Evolutionary conservation across 2,888 invertebrate species (phyloP), one percentile per base, ranked within the genome.

Genomic region (Tubulanus polymorphus): DNA sequence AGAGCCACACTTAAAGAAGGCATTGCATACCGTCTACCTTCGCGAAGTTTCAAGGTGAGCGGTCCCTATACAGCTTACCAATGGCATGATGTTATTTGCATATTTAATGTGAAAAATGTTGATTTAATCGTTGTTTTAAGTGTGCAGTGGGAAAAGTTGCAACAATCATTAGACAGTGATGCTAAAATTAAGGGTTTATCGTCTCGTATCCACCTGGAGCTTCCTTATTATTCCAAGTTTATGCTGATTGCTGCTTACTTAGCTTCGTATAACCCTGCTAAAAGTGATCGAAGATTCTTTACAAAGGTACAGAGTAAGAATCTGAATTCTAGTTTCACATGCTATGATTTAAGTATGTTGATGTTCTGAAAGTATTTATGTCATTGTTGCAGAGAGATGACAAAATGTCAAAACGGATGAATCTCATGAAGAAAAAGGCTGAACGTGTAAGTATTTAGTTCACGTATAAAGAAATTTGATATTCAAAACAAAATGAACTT

Each of bases 181-280:
- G 28, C 6, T 25, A 25, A n/a, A 27, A 27, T n/a, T n/a, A n/a
- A n/a, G n/a, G n/a, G n/a, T n/a, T n/a, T n/a, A n/a, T n/a, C 63
- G 10, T 62, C 69, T 28, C 63, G 74, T 49, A 60, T 63, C 2
- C 69, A 71, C 57, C 66, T 79, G 3, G 81, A 82, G 57, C 72
- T 95, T 2, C 94, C 94, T 0, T 92, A 86, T 73, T 93, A 91
- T 79, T 89, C 91, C 0, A 94, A 94, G 78, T 93, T 86, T 76
- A 82, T 95, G 32, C 81, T 95, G 2, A 89, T 95, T 27, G 91
- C 94, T 6, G 89, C 93, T 0, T 95, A 91, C 75, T 81, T 95
- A 58, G 94, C 94, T 0, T 94, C 94, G 30, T 91, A 93, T 76
- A 94, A 94, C 78, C 90, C 93, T 1, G 85, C 89, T 0, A 90